Base-by-base conservation (phyloP, 2,888 invertebrate genomes). In the Dyspetes luteomarginatus region DNA sequence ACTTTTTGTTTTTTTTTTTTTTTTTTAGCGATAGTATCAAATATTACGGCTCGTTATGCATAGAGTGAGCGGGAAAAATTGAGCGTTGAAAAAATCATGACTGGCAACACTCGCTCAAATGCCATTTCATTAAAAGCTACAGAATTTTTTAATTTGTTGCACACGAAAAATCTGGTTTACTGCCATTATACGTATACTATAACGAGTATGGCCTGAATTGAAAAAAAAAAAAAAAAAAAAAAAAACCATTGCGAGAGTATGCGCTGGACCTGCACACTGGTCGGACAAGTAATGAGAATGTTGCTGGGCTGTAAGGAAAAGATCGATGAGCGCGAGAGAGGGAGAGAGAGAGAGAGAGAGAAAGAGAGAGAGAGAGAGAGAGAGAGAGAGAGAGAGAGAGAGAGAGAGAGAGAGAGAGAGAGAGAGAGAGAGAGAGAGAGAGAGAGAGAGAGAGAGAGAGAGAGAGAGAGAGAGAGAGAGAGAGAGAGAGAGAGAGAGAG, bases 261-360 rank as follows among this genome's bases (percentile, higher is more conserved):
- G 55, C 12, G 60, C 58, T 67, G 72, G 77, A 58, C 74, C 68
- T 64, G 68, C 19, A 28, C 15, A 76, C 71, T 52, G 71, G 67
- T 78, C 28, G 45, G n/a, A 55, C 69, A 45, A 65, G 71, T 71
- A 56, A 55, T 36, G 55, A 71, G 71, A 78, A 82, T 73, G 62
- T 43, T 65, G 71, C 28, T 62, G 41, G 52, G 30, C 45, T 55
- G 52, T 50, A n/a, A n/a, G n/a, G n/a, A n/a, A n/a, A n/a, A n/a
- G n/a, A n/a, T n/a, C n/a, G n/a, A n/a, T n/a, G n/a, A n/a, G n/a
- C n/a, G n/a, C n/a, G n/a, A n/a, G n/a, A 50, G 4, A 24, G 22
- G 2, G 41, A 41, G 62, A 22, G 24, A 43, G 9, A 45, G n/a
- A 24, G 9, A 17, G 22, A 62, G 22, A 45, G 43, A 62, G 24